These are phyloP conservation scores for Caenorhabditis briggsae DNA, from an alignment of 1,140 invertebrate genomes.

Conservation along the genomic window DNA sequence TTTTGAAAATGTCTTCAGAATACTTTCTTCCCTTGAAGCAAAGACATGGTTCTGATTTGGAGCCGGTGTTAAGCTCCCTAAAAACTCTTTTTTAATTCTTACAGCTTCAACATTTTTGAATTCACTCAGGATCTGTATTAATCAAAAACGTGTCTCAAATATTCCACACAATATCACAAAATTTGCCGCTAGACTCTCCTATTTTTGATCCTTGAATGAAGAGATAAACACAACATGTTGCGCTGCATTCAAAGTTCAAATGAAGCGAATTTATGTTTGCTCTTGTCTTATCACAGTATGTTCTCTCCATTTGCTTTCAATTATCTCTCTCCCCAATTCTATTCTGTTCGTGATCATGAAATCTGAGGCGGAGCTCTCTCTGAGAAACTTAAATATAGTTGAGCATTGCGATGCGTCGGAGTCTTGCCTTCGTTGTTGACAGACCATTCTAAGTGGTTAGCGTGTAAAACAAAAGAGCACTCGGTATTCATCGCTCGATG, in stretches of 20 bases:
- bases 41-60: too few relatives aligned
- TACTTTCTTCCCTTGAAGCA: too few relatives aligned
- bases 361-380: constrained; percentile 23
- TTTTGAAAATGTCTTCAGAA: too few relatives aligned
- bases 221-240: background rate
- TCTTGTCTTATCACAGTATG: constrained; percentile 44
- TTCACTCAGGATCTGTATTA: too few relatives aligned
- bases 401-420: constrained; percentile 45
- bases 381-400: constrained; percentile 56
- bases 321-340: background rate
- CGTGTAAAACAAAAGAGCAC: constrained; percentile 64
- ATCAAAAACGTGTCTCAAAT: too few relatives aligned
- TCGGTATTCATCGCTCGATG: background rate
- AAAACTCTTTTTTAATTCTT: too few relatives aligned
- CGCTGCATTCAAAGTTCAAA: background rate
- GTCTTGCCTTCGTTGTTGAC: constrained; percentile 26
- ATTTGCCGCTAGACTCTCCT: too few relatives aligned
- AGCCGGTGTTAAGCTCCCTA: too few relatives aligned
- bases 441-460: constrained; percentile 61
- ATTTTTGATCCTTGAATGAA: too few relatives aligned
- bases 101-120: too few relatives aligned
- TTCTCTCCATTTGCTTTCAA: background rate
- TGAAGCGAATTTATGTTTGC: constrained; percentile 26
- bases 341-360: constrained; percentile 43
- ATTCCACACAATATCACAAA: too few relatives aligned